A percentile compares a stretch with the other conserved stretches of the same genome.
Conservation (phyloP, 2,797 vertebrate species). For the Pseudomugil gertrudae region DNA sequence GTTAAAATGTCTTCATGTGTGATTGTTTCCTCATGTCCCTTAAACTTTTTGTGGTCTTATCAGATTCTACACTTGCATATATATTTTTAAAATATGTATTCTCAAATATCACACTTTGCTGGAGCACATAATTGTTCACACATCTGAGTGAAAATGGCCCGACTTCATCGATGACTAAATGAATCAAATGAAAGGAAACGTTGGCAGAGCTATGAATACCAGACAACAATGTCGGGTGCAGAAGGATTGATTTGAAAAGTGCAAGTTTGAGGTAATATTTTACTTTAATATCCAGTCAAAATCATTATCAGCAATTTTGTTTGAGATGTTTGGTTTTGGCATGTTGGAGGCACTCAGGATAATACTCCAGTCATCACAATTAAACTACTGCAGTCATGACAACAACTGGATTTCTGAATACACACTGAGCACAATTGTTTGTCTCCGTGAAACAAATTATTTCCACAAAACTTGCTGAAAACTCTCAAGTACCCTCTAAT, state of each 20-base stretch:
- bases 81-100: conserved; percentile 14
- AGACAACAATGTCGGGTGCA: conserved; percentile 42
- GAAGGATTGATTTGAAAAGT: conserved; percentile 48
- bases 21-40: neutral
- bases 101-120: conserved; percentile 23
- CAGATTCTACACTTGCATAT: conserved; percentile 25
- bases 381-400: conserved; percentile 36
- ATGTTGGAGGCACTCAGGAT: conserved; percentile 37
- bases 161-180: conserved; percentile 55
- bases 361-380: conserved; percentile 49
- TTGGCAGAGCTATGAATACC: conserved; percentile 49
- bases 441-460: conserved; percentile 17
- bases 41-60: conserved; percentile 45
- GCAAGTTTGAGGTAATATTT: conserved; percentile 51
- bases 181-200: conserved; percentile 54
- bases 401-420: conserved; percentile 24
- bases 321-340: conserved; percentile 42
- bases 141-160: conserved; percentile 43
- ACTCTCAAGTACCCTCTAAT: conserved; percentile 32
- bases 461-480: conserved; percentile 1
- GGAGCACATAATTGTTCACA: conserved; percentile 45
- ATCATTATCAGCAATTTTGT: conserved; percentile 37
- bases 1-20: neutral
- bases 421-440: conserved; percentile 25
- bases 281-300: conserved; percentile 36